Evolutionary conservation across 2,113 vertebrate species (phyloP).

Genomic region (Calyptommatus sinebrachiatus): DNA sequence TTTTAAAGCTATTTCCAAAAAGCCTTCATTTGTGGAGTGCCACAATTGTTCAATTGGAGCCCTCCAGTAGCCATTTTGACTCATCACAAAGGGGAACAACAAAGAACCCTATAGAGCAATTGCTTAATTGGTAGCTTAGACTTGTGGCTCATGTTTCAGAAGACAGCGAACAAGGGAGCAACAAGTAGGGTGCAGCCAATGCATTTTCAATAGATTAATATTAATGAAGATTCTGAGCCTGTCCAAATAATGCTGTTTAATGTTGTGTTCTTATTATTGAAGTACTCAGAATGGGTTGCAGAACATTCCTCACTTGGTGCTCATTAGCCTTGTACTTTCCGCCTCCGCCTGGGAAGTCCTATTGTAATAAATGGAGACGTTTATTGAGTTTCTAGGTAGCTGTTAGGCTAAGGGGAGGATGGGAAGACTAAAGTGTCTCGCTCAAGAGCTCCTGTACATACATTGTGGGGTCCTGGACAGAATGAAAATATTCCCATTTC

Average conservation of each 20-base stretch:
- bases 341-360: background rate
- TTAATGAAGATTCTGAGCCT: conserved; percentile 3
- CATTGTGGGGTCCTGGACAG: background rate
- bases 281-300: background rate
- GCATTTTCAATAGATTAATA: conserved; percentile 12
- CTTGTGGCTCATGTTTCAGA: background rate
- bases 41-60: background rate
- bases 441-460: background rate
- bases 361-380: background rate
- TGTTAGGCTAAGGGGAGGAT: background rate
- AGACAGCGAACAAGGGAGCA: background rate
- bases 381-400: background rate
- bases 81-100: background rate
- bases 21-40: background rate
- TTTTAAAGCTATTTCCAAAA: background rate
- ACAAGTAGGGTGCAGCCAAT: background rate
- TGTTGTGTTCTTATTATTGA: background rate
- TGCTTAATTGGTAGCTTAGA: background rate
- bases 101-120: background rate
- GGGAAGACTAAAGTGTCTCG: background rate
- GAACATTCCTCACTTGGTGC: background rate
- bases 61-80: background rate
- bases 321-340: background rate
- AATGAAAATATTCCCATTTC: too few relatives aligned
- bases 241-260: background rate